A percentile compares a stretch with the other conserved stretches of the same genome.
Evolutionary conservation across 2,113 vertebrate genomes (phyloP).

Genomic region (Paratilapia polleni): DNA sequence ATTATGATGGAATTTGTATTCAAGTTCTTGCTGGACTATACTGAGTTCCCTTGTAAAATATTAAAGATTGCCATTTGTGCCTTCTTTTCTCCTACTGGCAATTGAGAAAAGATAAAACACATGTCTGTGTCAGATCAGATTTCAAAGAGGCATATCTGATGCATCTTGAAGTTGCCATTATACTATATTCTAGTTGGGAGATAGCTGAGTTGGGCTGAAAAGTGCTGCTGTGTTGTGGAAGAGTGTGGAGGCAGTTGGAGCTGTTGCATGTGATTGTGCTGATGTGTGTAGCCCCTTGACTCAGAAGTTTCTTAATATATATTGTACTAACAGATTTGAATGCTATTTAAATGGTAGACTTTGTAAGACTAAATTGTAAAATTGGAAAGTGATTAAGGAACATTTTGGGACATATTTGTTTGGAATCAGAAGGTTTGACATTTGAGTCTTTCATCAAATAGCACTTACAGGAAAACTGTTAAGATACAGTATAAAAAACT

Average conservation of each 20-base stretch:
- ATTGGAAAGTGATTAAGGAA: neutral
- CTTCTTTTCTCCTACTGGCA: neutral
- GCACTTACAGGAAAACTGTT: constrained; percentile 75
- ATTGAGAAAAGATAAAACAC: neutral
- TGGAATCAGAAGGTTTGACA: neutral
- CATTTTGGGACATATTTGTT: neutral
- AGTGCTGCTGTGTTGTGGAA: neutral
- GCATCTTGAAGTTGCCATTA: neutral
- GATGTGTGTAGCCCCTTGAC: neutral
- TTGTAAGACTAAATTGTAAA: neutral
- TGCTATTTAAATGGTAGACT: neutral
- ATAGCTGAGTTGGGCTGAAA: neutral
- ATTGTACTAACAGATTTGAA: neutral
- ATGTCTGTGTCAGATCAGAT: neutral
- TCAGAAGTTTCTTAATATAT: neutral
- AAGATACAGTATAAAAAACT: constrained; percentile 56
- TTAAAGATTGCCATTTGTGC: neutral
- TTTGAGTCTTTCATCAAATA: constrained; percentile 7
- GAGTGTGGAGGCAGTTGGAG: neutral
- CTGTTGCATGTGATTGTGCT: constrained; percentile 6
- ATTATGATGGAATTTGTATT: neutral
- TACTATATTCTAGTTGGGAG: neutral
- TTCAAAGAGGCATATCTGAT: neutral
- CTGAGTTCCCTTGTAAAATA: neutral
- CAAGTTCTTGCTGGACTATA: neutral